Base-by-base conservation (phyloP, 2,113 vertebrate genomes). In the Spermophilus dauricus region DNA sequence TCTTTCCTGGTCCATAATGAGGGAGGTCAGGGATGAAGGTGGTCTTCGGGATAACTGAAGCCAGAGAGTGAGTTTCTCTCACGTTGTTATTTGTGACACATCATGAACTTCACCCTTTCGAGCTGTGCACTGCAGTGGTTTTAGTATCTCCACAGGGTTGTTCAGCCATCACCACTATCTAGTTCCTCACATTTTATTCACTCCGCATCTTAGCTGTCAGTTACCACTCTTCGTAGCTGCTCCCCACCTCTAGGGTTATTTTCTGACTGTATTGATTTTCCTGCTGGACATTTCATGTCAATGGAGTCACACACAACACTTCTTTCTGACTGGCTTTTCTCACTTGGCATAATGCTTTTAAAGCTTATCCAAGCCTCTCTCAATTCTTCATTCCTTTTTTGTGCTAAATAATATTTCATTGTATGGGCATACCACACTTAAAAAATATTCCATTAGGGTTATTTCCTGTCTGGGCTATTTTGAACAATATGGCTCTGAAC, bases 361-460 rank as follows among this genome's bases (percentile, higher is more conserved):
- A 4, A 20, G 4, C 58, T 81, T 14, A 1, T 20, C 0, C 32
- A 0, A 32, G 17, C 26, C 0, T 22, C 34, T 4, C 2, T 34
- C 28, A 0, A 5, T n/a, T 70, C 86, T 80, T 67, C 24, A 12
- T 73, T 80, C 18, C 32, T 77, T 91, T 81, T 77, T 20, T 10
- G 32, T 3, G 4, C 37, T 42, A 67, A 53, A 2, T 42, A 51
- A 22, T 42, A 37, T 18, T 82, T 78, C n/a, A 8, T 56, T 53
- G 0, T 45, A 13, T 51, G 51, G 48, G 4, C 11, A 11, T 5
- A 56, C 5, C 22, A 30, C 34, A 28, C 69, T 81, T n/a, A 65
- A 77, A n/a, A 63, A 42, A 45, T 73, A 58, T 58, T 48, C 37
- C 17, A 0, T 30, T 8, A 34, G 18, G 32, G 2, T 13, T 37